Evolutionary conservation across 2,113 vertebrate genomes (phyloP), one percentile per base, ranked within the genome.

Genomic region (Prunella himalayana): DNA sequence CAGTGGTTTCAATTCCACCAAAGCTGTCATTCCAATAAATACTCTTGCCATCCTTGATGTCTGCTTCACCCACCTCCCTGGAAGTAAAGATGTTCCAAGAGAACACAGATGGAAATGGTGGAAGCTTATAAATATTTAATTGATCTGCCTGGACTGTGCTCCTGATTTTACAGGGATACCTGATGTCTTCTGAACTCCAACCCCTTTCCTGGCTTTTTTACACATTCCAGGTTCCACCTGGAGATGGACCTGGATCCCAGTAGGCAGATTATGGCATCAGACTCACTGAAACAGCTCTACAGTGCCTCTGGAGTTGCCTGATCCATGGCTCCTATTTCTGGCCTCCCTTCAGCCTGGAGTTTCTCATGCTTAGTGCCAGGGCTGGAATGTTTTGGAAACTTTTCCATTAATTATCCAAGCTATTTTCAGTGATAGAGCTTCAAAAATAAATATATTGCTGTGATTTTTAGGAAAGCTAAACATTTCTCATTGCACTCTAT

Each of bases 331-430:
- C 49, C 79, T 91, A 22, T 71, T 91, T 86, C 84, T 90, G 86
- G 88, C n/a, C 10, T 95, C 18, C 28, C 47, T 45, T 86, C 69
- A 79, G 86, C 54, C 85, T 82, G 53, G 37, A 66, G n/a, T 90
- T 97, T 97, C 88, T 96, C 94, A 96, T 30, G 59, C 92, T 91
- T 76, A 19, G 37, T 94, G 82, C 69, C 88, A 94, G 53, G 53
- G 24, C 44, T 95, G 81, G 87, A 82, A 96, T 90, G 87, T 80
- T 96, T 95, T 70, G 86, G 50, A 82, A 97, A 90, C 50, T 88
- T 92, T 90, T 60, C 54, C 25, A 30, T 93, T 82, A 88, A 93
- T 93, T 79, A 33, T 72, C 35, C 56, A 19, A 50, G 60, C 51
- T 96, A 94, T 95, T 96, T 97, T 71, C 44, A 91, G 84, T 21